phyloP scores from a whole-genome alignment of 2,888 invertebrate species.

The Ophion costatus region DNA sequence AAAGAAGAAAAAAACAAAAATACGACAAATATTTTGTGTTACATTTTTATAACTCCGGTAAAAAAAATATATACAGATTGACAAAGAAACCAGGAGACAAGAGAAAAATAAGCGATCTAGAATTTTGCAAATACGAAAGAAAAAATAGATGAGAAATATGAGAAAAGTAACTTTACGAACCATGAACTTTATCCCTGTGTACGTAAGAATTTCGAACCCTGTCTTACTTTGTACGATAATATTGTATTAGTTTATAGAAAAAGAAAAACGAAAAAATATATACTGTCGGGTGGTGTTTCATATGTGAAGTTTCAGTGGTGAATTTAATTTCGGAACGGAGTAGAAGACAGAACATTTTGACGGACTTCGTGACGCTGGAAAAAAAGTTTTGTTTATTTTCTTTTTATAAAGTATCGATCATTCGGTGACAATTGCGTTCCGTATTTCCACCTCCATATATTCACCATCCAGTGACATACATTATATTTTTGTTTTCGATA shows the following conservation, averaged over 20 bases:
- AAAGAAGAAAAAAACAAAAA: slow-evolving; percentile 42
- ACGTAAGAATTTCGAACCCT: slow-evolving; percentile 80
- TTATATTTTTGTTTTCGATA: not conserved
- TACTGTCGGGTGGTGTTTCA: slow-evolving; percentile 82
- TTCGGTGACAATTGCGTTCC: not conserved
- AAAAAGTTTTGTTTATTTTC: not conserved
- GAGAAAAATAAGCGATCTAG: slow-evolving; percentile 27
- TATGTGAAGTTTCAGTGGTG: slow-evolving; percentile 67
- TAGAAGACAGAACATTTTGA: not conserved
- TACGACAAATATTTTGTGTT: slow-evolving; percentile 81
- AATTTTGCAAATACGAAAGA: slow-evolving; percentile 41
- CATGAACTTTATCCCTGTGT: slow-evolving; percentile 78
- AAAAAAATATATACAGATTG: slow-evolving; percentile 79
- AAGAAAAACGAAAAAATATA: slow-evolving; percentile 73
- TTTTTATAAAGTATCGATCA: not conserved
- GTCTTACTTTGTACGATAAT: slow-evolving; percentile 82
- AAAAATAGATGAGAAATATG: slow-evolving; percentile 55
- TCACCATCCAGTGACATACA: not conserved
- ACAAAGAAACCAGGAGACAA: slow-evolving; percentile 22
- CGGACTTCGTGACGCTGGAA: not conserved
- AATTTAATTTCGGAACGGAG: not conserved
- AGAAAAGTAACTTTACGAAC: slow-evolving; percentile 66
- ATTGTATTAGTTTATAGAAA: slow-evolving; percentile 81
- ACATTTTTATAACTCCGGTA: slow-evolving; percentile 82
- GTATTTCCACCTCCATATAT: not conserved